phyloP scores from a whole-genome alignment of 2,113 vertebrate genomes.

The Orientallactaga bullata region DNA sequence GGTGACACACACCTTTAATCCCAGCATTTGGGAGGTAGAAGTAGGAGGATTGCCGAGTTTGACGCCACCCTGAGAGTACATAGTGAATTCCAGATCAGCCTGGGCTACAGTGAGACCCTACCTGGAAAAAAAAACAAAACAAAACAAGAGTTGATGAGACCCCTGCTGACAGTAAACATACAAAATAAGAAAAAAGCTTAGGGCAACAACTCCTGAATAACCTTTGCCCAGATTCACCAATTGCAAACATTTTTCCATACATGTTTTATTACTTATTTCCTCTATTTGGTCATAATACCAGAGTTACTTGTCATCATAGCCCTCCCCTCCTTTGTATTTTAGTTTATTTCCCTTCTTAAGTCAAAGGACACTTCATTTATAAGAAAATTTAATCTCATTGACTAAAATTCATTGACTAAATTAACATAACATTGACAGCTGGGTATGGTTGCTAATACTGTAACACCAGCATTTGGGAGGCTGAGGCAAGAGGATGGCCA shows the following conservation, averaged over 20 bases:
- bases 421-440: background rate
- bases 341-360: background rate
- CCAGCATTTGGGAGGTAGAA: too few species aligned
- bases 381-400: background rate
- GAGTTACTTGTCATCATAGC: background rate
- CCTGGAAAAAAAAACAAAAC: too few species aligned
- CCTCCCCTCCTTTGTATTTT: conserved; percentile 1
- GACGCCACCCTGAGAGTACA: too few species aligned
- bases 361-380: background rate
- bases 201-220: background rate
- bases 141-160: too few species aligned
- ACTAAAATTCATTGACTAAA: background rate
- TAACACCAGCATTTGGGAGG: too few species aligned
- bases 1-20: too few species aligned
- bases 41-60: too few species aligned
- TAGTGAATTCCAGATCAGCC: too few species aligned
- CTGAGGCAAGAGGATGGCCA: too few species aligned
- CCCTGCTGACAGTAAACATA: background rate
- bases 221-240: background rate
- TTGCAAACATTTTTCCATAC: background rate
- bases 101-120: too few species aligned
- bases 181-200: conserved; percentile 1
- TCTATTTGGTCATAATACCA: background rate
- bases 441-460: background rate
- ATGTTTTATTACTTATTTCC: background rate